Percentiles rank a stretch among this genome's conserved stretches.
Conservation (phyloP, 2,113 vertebrate species). For the Monarcha castaneiventris region DNA sequence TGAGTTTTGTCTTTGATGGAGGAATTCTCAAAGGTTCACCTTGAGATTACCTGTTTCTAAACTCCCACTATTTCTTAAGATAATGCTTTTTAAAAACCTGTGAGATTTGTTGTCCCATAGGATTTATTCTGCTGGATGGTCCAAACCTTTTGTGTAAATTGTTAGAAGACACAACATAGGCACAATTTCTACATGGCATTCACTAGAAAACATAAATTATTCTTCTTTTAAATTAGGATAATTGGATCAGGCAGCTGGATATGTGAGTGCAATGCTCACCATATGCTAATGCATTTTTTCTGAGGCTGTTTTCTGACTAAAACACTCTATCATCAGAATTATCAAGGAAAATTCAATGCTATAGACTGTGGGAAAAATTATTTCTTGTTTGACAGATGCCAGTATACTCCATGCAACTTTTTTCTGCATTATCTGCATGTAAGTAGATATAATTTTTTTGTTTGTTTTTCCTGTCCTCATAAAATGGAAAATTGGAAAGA, state of each 20-base stretch:
- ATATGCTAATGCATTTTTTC: background rate
- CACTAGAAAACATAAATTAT: constrained; percentile 31
- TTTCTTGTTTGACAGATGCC: background rate
- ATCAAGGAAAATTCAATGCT: background rate
- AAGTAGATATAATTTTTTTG: background rate
- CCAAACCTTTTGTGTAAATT: background rate
- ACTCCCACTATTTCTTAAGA: background rate
- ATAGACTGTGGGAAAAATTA: background rate
- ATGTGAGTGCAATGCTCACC: constrained; percentile 16
- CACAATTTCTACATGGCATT: background rate
- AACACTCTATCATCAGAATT: background rate
- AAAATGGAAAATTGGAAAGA: background rate
- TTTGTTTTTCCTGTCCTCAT: background rate
- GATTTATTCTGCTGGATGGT: background rate
- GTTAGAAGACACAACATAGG: background rate
- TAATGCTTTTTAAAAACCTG: background rate
- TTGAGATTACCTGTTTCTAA: background rate
- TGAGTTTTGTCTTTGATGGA: background rate
- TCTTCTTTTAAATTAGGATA: constrained; percentile 43
- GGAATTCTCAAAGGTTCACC: background rate
- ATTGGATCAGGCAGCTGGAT: constrained; percentile 43
- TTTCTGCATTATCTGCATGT: background rate
- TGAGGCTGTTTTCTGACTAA: background rate
- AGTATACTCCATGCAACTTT: background rate
- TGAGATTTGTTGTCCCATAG: background rate